Evolutionary conservation across 2,113 vertebrate genomes (phyloP).

Genomic region (Phalacrocorax brasilianus): DNA sequence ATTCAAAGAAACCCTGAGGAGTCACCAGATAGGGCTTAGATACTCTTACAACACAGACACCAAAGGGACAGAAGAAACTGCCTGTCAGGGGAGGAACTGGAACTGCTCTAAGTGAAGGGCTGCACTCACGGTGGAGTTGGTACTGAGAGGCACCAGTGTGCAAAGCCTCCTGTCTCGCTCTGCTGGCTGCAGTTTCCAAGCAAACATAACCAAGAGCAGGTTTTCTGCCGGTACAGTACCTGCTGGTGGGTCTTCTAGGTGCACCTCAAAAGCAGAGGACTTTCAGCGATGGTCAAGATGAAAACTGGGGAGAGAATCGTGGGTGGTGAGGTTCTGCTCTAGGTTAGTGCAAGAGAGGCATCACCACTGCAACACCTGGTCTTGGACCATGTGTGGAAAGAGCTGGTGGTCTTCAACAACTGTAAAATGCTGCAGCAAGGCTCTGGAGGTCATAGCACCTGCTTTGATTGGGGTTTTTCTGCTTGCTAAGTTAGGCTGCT

Average conservation of each 20-base stretch:
- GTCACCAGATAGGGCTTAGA: not conserved
- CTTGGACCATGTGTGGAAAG: rapidly evolving
- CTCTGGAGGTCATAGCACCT: rapidly evolving
- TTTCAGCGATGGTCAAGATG: not conserved
- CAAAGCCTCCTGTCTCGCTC: not conserved
- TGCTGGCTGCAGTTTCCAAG: not conserved
- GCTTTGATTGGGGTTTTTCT: not conserved
- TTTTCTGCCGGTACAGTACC: not conserved
- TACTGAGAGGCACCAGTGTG: rapidly evolving
- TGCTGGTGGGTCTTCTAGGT: not conserved
- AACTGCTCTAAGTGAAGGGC: not conserved
- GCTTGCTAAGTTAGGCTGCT: not conserved
- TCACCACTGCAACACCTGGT: not conserved
- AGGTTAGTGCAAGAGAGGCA: not conserved
- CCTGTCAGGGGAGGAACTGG: not conserved
- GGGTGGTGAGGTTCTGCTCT: not conserved
- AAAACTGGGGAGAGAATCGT: rapidly evolving
- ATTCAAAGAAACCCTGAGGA: not conserved
- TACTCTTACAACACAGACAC: not conserved
- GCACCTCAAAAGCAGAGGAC: not conserved
- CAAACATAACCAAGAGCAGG: not conserved
- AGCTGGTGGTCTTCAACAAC: not conserved
- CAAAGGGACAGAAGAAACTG: not conserved
- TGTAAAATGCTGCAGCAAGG: not conserved
- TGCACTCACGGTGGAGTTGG: not conserved